Conservation (phyloP, 2,888 invertebrate species). For the Imbricaverruca yamaguchii region DNA sequence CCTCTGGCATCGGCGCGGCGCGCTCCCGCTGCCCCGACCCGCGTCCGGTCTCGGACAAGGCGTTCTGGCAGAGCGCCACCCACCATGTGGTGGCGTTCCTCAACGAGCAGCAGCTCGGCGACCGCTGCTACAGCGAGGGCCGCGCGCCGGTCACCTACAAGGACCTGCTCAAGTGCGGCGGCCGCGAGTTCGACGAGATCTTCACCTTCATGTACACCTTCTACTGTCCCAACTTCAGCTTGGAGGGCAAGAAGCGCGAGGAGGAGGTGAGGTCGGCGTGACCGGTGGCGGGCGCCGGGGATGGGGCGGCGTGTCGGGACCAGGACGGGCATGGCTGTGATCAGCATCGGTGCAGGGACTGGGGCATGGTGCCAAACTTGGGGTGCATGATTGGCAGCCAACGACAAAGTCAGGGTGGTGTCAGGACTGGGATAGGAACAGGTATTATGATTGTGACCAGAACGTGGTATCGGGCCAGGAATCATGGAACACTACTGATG, state of each 20-base stretch:
- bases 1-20: neutral
- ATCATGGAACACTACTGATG: too few species aligned
- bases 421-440: too few species aligned
- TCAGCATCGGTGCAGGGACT: too few species aligned
- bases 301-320: too few species aligned
- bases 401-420: too few species aligned
- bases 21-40: neutral
- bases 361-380: too few species aligned
- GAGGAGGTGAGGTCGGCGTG: neutral
- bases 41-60: neutral
- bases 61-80: neutral
- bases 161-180: neutral
- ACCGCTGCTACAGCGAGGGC: neutral
- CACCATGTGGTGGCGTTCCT: neutral
- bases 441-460: too few species aligned
- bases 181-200: neutral
- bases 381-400: too few species aligned
- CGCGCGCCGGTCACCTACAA: neutral
- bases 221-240: neutral
- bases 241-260: constrained; percentile 1
- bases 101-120: neutral
- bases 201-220: constrained; percentile 3
- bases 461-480: too few species aligned
- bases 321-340: too few species aligned
- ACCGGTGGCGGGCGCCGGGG: too few species aligned